A percentile compares a stretch with the other conserved stretches of the same genome.
Evolutionary conservation across 2,888 invertebrate genomes (phyloP).

Genomic region (Cabera pusaria): DNA sequence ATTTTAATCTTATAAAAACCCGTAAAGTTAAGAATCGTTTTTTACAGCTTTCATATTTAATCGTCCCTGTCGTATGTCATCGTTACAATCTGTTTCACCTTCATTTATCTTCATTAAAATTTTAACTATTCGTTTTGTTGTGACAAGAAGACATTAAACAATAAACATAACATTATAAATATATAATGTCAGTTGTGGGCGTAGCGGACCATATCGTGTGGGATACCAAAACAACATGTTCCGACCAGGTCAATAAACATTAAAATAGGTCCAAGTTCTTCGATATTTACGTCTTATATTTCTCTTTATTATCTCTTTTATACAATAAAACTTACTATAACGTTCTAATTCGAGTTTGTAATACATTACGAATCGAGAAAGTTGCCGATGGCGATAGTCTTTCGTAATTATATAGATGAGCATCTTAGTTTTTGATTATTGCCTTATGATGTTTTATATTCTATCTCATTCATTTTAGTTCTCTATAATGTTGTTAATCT

Average conservation of each 20-base stretch:
- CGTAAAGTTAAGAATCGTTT: too few species aligned
- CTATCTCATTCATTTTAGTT: too few species aligned
- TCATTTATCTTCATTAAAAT: not conserved
- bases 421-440: constrained; percentile 26
- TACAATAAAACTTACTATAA: constrained; percentile 31
- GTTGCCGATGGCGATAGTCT: constrained; percentile 26
- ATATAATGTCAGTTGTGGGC: constrained; percentile 19
- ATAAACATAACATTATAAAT: constrained; percentile 21
- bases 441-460: constrained; percentile 7
- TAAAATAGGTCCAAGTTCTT: constrained; percentile 21
- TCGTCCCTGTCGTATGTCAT: too few species aligned
- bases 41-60: too few species aligned
- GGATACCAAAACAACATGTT: constrained; percentile 26
- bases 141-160: constrained; percentile 13
- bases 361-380: constrained; percentile 27
- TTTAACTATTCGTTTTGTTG: constrained; percentile 8
- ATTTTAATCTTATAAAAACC: too few species aligned
- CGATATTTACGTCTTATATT: constrained; percentile 26
- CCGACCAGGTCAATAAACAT: constrained; percentile 28
- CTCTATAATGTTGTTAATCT: constrained; percentile 2
- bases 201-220: constrained; percentile 27
- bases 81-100: too few species aligned
- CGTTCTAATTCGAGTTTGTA: constrained; percentile 19
- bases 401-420: constrained; percentile 28
- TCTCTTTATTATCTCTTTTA: constrained; percentile 27